Evolutionary conservation across 2,888 invertebrate species (phyloP).

Genomic region (Cerceris rybyensis): DNA sequence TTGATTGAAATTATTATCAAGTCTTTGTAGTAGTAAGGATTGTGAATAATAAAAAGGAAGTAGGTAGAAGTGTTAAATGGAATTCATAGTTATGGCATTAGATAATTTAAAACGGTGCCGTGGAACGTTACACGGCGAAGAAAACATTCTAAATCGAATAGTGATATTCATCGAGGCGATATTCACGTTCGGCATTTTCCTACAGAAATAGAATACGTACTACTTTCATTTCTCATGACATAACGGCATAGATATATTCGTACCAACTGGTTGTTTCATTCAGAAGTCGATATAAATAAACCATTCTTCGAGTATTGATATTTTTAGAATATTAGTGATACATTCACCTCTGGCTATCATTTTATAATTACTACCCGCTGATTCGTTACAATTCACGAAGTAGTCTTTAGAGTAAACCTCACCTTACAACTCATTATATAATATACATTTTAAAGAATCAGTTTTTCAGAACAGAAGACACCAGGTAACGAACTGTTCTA

Average conservation of each 20-base stretch:
- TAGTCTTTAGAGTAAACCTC: too few species aligned
- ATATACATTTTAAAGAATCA: too few species aligned
- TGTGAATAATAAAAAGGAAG: too few species aligned
- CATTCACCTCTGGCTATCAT: background rate
- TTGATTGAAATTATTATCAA: too few species aligned
- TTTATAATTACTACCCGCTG: background rate
- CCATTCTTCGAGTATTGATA: background rate
- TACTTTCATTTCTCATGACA: slow-evolving; percentile 1
- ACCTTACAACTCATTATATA: too few species aligned
- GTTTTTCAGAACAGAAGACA: too few species aligned
- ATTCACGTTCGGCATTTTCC: background rate
- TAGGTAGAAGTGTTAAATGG: too few species aligned
- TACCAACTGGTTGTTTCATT: slow-evolving; percentile 28
- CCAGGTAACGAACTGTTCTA: too few species aligned
- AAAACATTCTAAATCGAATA: background rate
- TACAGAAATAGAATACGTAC: background rate
- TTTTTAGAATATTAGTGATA: background rate
- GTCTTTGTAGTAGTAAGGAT: too few species aligned
- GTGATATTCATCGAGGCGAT: background rate
- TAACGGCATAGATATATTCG: slow-evolving; percentile 29
- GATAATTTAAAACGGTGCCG: background rate
- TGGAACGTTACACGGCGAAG: background rate
- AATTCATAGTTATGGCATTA: background rate
- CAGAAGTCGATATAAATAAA: slow-evolving; percentile 2
- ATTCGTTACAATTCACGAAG: too few species aligned